Conservation (phyloP, 1,140 invertebrate species). For the Samia ricini region DNA sequence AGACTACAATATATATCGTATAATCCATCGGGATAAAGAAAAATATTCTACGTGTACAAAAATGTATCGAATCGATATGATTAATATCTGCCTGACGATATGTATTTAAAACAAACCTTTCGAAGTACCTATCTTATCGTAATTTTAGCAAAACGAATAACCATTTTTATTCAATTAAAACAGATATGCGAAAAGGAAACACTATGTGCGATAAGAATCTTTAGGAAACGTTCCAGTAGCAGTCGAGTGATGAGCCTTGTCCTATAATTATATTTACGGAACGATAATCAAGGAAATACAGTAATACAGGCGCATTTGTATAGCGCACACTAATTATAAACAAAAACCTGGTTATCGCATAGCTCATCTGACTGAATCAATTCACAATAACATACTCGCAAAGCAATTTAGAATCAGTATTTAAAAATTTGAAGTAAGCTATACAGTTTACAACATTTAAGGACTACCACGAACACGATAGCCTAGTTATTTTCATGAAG, state of each 20-base stretch:
- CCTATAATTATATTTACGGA: constrained; percentile 50
- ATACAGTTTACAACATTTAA: background rate
- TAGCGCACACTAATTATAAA: constrained; percentile 51
- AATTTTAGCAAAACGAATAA: background rate
- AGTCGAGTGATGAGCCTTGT: constrained; percentile 44
- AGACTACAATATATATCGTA: background rate
- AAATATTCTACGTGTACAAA: no score
- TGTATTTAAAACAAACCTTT: constrained; percentile 22
- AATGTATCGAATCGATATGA: background rate
- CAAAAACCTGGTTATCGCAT: constrained; percentile 51
- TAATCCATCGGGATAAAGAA: background rate
- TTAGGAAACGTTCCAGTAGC: constrained; percentile 21
- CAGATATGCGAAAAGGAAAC: background rate
- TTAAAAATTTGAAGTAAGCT: background rate
- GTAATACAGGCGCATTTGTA: constrained; percentile 56
- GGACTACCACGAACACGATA: background rate
- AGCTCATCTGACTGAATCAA: constrained; percentile 41
- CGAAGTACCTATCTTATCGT: background rate
- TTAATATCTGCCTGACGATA: constrained; percentile 33
- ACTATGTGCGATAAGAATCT: background rate
- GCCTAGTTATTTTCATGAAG: background rate
- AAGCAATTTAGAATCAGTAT: constrained; percentile 27
- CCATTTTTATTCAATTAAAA: background rate
- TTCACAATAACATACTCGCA: constrained; percentile 46
- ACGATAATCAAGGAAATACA: constrained; percentile 65